Percentiles rank a stretch among this genome's conserved stretches.
Conservation (phyloP, 1,140 invertebrate genomes). For the Tetragnatha versicolor region DNA sequence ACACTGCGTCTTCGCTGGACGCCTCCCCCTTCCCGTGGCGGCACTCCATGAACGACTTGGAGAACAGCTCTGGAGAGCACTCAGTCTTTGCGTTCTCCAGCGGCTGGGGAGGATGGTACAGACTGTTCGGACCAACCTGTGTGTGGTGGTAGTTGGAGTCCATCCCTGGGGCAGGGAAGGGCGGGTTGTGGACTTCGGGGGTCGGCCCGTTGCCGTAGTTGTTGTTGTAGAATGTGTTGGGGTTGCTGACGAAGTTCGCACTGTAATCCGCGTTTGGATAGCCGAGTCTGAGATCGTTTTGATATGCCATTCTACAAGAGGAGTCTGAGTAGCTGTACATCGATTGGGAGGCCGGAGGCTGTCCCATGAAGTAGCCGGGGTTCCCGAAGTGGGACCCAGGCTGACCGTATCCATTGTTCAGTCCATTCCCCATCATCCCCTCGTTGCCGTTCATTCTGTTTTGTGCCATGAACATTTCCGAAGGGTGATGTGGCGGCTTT, state of each 20-base stretch:
- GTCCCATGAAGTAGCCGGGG: slow-evolving; percentile 44
- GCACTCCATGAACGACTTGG: slow-evolving; percentile 25
- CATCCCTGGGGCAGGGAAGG: not conserved
- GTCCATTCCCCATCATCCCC: not conserved
- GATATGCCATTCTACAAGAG: slow-evolving; percentile 44
- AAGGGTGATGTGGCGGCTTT: not conserved
- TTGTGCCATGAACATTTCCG: slow-evolving; percentile 51
- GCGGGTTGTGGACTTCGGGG: slow-evolving; percentile 4
- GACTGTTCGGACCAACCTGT: slow-evolving; percentile 13
- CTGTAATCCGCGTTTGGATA: slow-evolving; percentile 38
- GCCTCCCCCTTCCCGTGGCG: not conserved
- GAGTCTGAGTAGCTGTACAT: slow-evolving; percentile 41
- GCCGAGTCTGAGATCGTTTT: slow-evolving; percentile 43
- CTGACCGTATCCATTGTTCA: slow-evolving; percentile 28
- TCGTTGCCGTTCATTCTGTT: slow-evolving; percentile 41
- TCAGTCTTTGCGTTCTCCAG: slow-evolving; percentile 19
- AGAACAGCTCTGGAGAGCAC: slow-evolving; percentile 36
- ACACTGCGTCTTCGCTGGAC: slow-evolving; percentile 46
- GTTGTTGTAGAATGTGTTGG: slow-evolving; percentile 27
- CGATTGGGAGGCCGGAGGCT: slow-evolving; percentile 23
- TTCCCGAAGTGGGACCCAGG: slow-evolving; percentile 43
- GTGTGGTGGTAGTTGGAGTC: slow-evolving; percentile 14
- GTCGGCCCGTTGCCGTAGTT: not conserved
- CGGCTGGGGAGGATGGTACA: slow-evolving; percentile 27
- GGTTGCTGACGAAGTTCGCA: slow-evolving; percentile 25